These are phyloP conservation scores for Pseudochromis fuscus DNA, from an alignment of 2,797 vertebrate species.

Conservation along the genomic window DNA sequence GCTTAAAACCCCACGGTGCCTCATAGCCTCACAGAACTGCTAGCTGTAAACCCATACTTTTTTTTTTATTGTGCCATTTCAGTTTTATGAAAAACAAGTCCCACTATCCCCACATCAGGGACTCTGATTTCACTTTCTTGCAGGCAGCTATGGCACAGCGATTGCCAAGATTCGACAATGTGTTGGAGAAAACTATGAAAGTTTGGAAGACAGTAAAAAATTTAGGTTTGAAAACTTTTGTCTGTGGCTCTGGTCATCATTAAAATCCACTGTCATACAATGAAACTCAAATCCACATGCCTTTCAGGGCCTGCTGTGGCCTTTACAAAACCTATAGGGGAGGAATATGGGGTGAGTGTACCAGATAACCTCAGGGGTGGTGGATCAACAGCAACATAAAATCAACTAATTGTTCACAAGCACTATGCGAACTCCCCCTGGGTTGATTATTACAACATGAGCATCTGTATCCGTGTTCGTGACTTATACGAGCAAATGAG, in stretches of 20 bases:
- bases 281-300: conserved; percentile 14
- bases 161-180: not conserved
- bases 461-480: conserved; percentile 46
- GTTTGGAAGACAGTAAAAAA: too few relatives aligned
- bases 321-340: not conserved
- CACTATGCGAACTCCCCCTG: conserved; percentile 22
- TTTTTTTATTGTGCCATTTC: too few relatives aligned
- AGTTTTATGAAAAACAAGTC: too few relatives aligned
- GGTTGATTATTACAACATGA: conserved; percentile 55
- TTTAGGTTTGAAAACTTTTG: too few relatives aligned
- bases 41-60: too few relatives aligned
- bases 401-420: conserved; percentile 44
- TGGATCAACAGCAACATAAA: conserved; percentile 37
- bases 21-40: too few relatives aligned
- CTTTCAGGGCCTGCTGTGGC: conserved; percentile 7
- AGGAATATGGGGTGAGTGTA: not conserved
- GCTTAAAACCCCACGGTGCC: too few relatives aligned
- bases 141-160: not conserved
- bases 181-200: too few relatives aligned
- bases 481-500: conserved; percentile 22
- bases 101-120: too few relatives aligned
- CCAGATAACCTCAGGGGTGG: not conserved
- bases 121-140: too few relatives aligned
- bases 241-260: too few relatives aligned
- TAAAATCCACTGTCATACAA: not conserved